Evolutionary conservation across 2,888 invertebrate species (phyloP), one percentile per base, ranked within the genome.

Genomic region (Sarcophaga carnaria): DNA sequence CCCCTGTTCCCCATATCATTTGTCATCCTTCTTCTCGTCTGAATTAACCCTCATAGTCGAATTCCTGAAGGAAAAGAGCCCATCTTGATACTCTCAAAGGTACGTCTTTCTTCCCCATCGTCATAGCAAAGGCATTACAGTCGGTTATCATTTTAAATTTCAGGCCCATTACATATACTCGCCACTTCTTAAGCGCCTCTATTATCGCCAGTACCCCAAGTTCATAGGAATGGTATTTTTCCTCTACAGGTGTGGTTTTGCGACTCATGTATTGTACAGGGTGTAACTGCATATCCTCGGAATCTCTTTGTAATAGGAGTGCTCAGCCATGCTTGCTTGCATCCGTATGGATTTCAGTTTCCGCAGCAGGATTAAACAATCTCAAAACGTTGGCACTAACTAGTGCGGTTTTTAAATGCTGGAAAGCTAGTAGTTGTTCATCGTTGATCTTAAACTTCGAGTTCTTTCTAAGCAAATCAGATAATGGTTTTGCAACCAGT

Each of bases 401-500:
- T 27, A 88, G 67, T 22, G 22, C 22, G 22, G 22, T 22, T 1
- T 22, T 22, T 22, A 22, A 22, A 22, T 22, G 22, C 22, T 84
- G 22, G n/a, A 88, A 85, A 8, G 88, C 87, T 72, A 60, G n/a
- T 11, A 67, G 5, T n/a, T 89, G 77, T 70, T 84, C 80, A 11
- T 67, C 78, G 0, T 27, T 71, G 5, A 88, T 78, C 84, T 12
- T 85, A 79, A 22, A 90, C 1, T 12, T 10, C 8, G 54, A 63
- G 22, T 81, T 85, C 54, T 88, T 87, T 12, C 59, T 64, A 6
- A 89, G 47, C 20, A 85, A 45, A 60, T 92, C 91, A 25, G 90
- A 90, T 59, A 92, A 79, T 11, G 91, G 91, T 81, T 89, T 90
- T 3, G 92, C 92, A 14, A 91, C 90, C 20, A 88, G 75, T 8